phyloP scores from a whole-genome alignment of 1,140 invertebrate genomes.

The Aethina tumida region DNA sequence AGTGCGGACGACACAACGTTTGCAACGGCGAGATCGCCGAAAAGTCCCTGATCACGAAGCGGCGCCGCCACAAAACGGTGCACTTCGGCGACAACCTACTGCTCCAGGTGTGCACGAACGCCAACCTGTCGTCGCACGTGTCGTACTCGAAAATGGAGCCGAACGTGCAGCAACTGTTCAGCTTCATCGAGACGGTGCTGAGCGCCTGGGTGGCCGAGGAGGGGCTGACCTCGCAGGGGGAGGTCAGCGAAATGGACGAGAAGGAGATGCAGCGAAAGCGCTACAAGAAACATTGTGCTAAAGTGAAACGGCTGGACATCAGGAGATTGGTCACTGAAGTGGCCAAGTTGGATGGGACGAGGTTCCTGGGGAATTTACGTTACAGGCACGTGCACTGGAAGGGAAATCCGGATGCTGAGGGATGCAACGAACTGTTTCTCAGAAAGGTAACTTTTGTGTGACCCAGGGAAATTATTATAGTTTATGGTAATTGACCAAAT shows the following conservation, averaged over 20 bases:
- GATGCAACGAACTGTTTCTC: conserved; percentile 64
- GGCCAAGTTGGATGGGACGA: conserved; percentile 49
- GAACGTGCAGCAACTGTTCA: conserved; percentile 69
- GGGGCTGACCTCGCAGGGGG: conserved; percentile 53
- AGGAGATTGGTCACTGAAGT: conserved; percentile 54
- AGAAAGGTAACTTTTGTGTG: conserved; percentile 63
- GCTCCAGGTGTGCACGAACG: conserved; percentile 56
- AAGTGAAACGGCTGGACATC: conserved; percentile 52
- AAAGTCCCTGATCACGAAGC: conserved; percentile 35
- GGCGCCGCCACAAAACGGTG: conserved; percentile 60
- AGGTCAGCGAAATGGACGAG: conserved; percentile 52
- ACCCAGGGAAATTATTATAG: neutral
- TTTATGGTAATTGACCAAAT: too few species aligned
- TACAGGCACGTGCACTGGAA: conserved; percentile 65
- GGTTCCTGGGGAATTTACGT: conserved; percentile 50
- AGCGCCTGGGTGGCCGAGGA: conserved; percentile 60
- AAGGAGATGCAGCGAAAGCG: conserved; percentile 50
- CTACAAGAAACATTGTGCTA: conserved; percentile 53
- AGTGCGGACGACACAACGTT: conserved; percentile 23
- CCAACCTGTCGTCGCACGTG: conserved; percentile 29
- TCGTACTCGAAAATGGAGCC: conserved; percentile 43
- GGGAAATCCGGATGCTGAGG: conserved; percentile 49
- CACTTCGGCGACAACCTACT: conserved; percentile 63
- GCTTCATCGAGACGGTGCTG: conserved; percentile 60
- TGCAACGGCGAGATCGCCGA: conserved; percentile 24